Evolutionary conservation across 2,113 vertebrate species (phyloP).

Genomic region (Phodopus roborovskii): DNA sequence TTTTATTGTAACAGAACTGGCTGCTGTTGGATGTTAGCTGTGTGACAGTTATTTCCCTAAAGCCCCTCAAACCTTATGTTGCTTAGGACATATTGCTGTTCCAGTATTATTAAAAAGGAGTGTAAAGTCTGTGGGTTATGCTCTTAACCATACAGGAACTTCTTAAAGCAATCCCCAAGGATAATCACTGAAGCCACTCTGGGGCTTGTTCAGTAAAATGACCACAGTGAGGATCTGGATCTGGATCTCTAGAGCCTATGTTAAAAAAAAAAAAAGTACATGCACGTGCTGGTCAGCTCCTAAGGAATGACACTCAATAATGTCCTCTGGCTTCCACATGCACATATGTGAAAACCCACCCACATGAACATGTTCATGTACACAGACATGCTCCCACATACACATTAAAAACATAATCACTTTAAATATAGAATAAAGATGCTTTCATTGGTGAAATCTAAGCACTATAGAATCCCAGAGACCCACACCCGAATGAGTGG

Average conservation of each 20-base stretch:
- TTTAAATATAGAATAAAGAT: not conserved
- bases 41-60: not conserved
- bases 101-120: not conserved
- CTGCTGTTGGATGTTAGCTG: too few species aligned
- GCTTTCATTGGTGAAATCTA: not conserved
- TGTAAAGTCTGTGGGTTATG: not conserved
- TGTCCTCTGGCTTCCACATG: not conserved
- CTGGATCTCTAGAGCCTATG: not conserved
- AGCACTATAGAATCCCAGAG: not conserved
- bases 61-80: not conserved
- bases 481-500: rapidly evolving
- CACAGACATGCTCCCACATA: not conserved
- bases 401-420: not conserved
- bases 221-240: not conserved
- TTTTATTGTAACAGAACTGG: not conserved
- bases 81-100: not conserved
- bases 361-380: too few species aligned
- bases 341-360: not conserved
- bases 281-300: too few species aligned
- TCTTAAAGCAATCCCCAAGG: not conserved
- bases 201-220: not conserved
- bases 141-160: not conserved
- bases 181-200: not conserved
- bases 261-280: not conserved
- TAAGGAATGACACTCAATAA: not conserved